Percentiles rank a stretch among this genome's conserved stretches.
These are phyloP conservation scores for Colletes gigas DNA, from an alignment of 1,140 invertebrate genomes.

Conservation along the genomic window DNA sequence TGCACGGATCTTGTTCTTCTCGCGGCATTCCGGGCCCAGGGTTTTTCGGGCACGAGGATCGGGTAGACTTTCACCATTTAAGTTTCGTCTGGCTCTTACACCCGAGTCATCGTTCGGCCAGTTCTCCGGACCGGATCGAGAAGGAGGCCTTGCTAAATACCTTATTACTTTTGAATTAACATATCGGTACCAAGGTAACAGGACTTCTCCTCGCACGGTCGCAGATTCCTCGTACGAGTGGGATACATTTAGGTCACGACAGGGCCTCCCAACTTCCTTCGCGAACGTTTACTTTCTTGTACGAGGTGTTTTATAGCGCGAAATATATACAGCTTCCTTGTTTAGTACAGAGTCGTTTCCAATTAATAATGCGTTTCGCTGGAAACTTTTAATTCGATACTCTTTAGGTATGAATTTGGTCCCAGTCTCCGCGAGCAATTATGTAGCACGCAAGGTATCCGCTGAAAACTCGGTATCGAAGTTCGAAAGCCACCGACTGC, in stretches of 20 bases:
- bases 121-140: constrained; percentile 54
- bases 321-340: no score
- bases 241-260: constrained; percentile 40
- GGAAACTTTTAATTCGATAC: no score
- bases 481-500: constrained; percentile 32
- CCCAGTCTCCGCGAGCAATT: background rate
- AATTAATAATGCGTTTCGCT: no score
- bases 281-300: background rate
- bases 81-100: constrained; percentile 64
- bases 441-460: background rate
- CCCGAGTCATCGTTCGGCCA: constrained; percentile 54
- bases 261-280: background rate
- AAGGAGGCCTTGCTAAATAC: constrained; percentile 69
- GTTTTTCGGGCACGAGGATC: constrained; percentile 55
- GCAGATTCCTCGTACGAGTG: constrained; percentile 25
- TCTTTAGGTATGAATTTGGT: no score
- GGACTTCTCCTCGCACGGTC: constrained; percentile 54
- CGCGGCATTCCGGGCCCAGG: constrained; percentile 1
- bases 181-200: constrained; percentile 66
- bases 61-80: constrained; percentile 74
- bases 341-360: no score
- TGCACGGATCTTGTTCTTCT: background rate
- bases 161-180: constrained; percentile 71
- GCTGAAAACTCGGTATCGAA: background rate
- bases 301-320: background rate